phyloP scores from a whole-genome alignment of 2,888 invertebrate genomes.

The Apamea monoglypha region DNA sequence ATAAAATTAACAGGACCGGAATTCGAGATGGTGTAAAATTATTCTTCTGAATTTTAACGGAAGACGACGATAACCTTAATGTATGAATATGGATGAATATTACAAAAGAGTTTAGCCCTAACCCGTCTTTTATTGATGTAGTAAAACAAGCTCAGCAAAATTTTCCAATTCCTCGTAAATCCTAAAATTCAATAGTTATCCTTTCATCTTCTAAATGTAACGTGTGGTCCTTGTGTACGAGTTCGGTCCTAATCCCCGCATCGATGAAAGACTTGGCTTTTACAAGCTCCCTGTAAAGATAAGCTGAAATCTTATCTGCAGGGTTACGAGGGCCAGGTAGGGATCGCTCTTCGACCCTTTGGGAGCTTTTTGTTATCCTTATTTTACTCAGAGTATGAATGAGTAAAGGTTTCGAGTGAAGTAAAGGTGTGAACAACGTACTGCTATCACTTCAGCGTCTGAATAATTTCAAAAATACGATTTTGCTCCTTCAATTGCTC shows the following conservation, averaged over 20 bases:
- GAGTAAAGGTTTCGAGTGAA: constrained; percentile 1
- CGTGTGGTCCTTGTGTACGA: constrained; percentile 37
- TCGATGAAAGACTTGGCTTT: constrained; percentile 58
- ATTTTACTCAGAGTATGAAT: constrained; percentile 43
- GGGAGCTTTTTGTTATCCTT: constrained; percentile 62
- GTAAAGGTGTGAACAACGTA: not conserved
- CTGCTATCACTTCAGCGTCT: not conserved
- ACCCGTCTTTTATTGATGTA: not conserved
- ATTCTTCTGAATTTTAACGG: constrained; percentile 38
- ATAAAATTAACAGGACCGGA: constrained; percentile 56
- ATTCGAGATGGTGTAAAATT: constrained; percentile 52
- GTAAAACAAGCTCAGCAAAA: not conserved
- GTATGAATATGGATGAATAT: not conserved
- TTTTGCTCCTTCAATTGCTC: not conserved
- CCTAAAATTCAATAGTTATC: constrained; percentile 36
- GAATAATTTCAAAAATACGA: not conserved
- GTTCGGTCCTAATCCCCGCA: constrained; percentile 50
- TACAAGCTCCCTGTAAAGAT: constrained; percentile 60
- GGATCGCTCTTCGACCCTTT: constrained; percentile 54
- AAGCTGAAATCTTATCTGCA: constrained; percentile 65
- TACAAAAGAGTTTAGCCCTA: not conserved
- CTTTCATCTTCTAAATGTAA: constrained; percentile 39
- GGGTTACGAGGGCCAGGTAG: constrained; percentile 60
- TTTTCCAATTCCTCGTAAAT: constrained; percentile 9
- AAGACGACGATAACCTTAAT: constrained; percentile 8